A percentile compares a stretch with the other conserved stretches of the same genome.
phyloP scores from a whole-genome alignment of 2,113 vertebrate species.

The Gnathonemus longibarbis region DNA sequence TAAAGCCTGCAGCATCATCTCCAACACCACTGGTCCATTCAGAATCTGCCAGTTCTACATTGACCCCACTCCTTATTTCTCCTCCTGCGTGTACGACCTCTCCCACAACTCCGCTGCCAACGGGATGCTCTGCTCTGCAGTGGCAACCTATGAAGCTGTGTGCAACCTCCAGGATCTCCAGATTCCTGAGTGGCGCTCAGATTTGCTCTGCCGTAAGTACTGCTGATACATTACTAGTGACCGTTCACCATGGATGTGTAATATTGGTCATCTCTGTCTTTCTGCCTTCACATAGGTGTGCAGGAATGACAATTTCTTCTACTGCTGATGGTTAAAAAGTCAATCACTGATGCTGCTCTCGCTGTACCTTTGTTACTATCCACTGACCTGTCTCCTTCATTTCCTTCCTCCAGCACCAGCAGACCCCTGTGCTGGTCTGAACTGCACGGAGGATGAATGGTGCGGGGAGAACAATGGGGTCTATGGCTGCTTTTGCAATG shows the following conservation, averaged over 20 bases:
- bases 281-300: neutral
- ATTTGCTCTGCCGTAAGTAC: conserved; percentile 43
- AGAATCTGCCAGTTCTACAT: conserved; percentile 32
- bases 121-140: conserved; percentile 41
- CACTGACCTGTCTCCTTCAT: neutral
- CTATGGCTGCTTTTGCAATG: conserved; percentile 56
- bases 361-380: neutral
- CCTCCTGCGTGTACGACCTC: conserved; percentile 46
- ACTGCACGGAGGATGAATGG: conserved; percentile 52
- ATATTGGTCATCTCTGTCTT: neutral
- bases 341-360: neutral
- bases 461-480: conserved; percentile 50
- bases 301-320: neutral
- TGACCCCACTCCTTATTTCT: conserved; percentile 28
- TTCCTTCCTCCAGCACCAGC: conserved; percentile 23
- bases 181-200: conserved; percentile 39
- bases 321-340: neutral
- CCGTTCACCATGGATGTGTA: neutral
- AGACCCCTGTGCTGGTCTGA: conserved; percentile 45
- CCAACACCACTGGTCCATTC: conserved; percentile 47
- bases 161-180: conserved; percentile 29
- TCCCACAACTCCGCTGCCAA: conserved; percentile 43
- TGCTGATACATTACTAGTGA: neutral
- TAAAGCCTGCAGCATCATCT: conserved; percentile 46
- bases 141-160: conserved; percentile 43